phyloP scores from a whole-genome alignment of 2,113 vertebrate genomes.

The Rhombomys opimus region DNA sequence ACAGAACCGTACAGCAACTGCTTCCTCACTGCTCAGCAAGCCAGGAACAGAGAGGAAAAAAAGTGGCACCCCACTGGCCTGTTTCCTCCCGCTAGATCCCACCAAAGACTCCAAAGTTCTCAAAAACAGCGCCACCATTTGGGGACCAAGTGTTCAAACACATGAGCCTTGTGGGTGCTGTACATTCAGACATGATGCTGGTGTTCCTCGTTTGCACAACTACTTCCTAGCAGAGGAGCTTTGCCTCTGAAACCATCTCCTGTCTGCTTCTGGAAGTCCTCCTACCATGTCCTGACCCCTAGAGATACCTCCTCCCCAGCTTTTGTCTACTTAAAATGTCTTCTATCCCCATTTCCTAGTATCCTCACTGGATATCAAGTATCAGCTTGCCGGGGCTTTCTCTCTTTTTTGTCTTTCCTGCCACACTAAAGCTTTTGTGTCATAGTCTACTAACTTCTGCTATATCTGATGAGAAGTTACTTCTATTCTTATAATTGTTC shows the following conservation, averaged over 20 bases:
- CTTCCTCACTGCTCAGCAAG: neutral
- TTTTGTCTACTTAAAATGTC: neutral
- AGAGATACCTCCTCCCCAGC: neutral
- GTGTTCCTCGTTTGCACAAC: neutral
- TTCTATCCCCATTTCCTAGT: neutral
- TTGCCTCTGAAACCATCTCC: neutral
- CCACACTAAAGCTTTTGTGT: neutral
- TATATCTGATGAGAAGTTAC: neutral
- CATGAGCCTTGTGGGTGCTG: neutral
- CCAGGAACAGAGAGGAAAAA: neutral
- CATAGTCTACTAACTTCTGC: neutral
- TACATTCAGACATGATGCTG: neutral
- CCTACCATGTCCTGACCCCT: neutral
- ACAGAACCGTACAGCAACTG: neutral
- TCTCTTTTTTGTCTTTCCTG: neutral
- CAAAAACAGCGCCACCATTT: neutral
- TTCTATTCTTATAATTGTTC: neutral
- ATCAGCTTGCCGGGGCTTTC: neutral
- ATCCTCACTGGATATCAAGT: neutral
- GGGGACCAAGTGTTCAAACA: neutral
- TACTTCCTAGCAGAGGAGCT: neutral
- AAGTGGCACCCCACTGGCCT: neutral
- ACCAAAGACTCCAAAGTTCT: neutral
- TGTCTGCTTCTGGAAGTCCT: neutral
- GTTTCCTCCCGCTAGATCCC: neutral